phyloP scores from a whole-genome alignment of 2,888 invertebrate species.

The Notodonta ziczac region DNA sequence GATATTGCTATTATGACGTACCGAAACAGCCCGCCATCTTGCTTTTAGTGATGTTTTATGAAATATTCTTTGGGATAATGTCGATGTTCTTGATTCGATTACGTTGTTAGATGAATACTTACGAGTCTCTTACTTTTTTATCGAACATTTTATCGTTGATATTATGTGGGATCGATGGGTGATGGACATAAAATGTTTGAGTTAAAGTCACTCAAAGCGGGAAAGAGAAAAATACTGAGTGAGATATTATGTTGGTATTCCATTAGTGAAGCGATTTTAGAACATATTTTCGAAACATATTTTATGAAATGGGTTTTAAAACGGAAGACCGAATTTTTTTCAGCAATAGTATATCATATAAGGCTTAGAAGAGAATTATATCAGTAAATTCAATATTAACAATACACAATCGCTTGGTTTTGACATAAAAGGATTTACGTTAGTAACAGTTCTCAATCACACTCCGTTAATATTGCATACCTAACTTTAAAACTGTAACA shows the following conservation, averaged over 20 bases:
- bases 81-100: slow-evolving; percentile 40
- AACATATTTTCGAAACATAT: not conserved
- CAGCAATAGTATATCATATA: too few relatives aligned
- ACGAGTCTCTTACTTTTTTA: slow-evolving; percentile 26
- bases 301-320: too few relatives aligned
- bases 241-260: not conserved
- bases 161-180: slow-evolving; percentile 20
- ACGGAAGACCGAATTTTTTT: too few relatives aligned
- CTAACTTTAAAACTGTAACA: not conserved
- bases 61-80: slow-evolving; percentile 49
- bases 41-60: slow-evolving; percentile 47
- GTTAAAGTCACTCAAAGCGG: not conserved
- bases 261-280: not conserved
- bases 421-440: too few relatives aligned
- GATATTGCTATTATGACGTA: slow-evolving; percentile 81
- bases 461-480: not conserved
- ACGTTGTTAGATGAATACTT: slow-evolving; percentile 20
- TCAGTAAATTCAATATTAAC: too few relatives aligned
- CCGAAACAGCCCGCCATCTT: slow-evolving; percentile 50
- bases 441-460: not conserved
- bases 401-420: too few relatives aligned
- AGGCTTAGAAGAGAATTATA: too few relatives aligned
- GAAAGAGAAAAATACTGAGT: not conserved
- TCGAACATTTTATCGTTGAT: slow-evolving; percentile 29
- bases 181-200: slow-evolving; percentile 5